Base-by-base conservation (phyloP, 2,888 invertebrate species). In the Amphimallon solstitiale region DNA sequence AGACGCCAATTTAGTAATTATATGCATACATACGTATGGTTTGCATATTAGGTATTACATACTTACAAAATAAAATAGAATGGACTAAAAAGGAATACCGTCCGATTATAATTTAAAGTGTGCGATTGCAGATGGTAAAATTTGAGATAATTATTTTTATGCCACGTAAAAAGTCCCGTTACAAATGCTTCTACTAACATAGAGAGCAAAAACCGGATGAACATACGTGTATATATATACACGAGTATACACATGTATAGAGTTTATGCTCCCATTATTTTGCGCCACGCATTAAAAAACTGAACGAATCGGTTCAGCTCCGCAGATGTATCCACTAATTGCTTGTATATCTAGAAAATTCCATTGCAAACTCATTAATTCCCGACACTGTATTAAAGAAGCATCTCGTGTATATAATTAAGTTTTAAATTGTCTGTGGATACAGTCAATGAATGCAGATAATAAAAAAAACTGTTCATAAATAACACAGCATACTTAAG, bases 151-250 rank as follows among this genome's bases (percentile, higher is more conserved):
- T 52, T 52, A 52, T 38, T 52, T 52, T 52, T 52, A 37, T 19
- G 38, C 35, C 19, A 34, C 15, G 35, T 35, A 12, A 38, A 52
- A 52, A n/a, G 52, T 38, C 17, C 52, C 52, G 52, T 52, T 52
- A 37, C 37, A 14, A 14, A 52, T 52, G 52, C 19, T 17, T 52
- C 52, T 52, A 52, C 52, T 52, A 52, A 52, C 52, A 52, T 52
- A 52, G 52, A 52, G 52, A 52, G 38, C 52, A 52, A 19, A 52
- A 52, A 52, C 52, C 52, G 52, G 52, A 52, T 52, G 52, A 52
- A 37, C 52, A 37, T 37, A 52, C 52, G 19, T 35, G n/a, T 12
- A 35, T 15, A 23, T 5, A 9, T 29, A 29, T 29, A 52, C 52
- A 37, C 34, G n/a, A n/a, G 35, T 15, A 23, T 5, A 9, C 9